phyloP scores from a whole-genome alignment of 2,113 vertebrate genomes.

The Pimephales promelas region DNA sequence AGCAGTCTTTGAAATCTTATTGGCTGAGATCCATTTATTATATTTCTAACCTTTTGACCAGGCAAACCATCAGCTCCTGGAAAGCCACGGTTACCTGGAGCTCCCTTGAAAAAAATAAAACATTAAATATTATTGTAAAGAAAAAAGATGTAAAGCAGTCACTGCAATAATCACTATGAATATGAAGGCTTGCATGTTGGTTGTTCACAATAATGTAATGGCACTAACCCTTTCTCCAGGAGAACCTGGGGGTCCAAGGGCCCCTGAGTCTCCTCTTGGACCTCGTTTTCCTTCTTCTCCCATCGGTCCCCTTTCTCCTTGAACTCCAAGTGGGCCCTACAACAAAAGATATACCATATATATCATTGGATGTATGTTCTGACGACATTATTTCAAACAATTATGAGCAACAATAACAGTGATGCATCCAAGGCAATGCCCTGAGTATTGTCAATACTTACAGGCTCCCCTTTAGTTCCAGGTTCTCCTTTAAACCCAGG shows the following conservation, averaged over 20 bases:
- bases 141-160: not conserved
- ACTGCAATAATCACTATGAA: not conserved
- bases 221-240: conserved; percentile 87
- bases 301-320: conserved; percentile 85
- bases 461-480: conserved; percentile 92
- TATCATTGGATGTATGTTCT: not conserved
- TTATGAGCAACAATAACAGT: not conserved
- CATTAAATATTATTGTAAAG: not conserved
- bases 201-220: not conserved
- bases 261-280: conserved; percentile 87
- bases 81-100: conserved; percentile 94
- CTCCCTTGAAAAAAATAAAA: conserved; percentile 75
- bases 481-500: conserved; percentile 94
- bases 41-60: conserved; percentile 85
- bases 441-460: conserved; percentile 69
- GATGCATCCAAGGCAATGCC: not conserved
- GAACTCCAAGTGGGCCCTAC: conserved; percentile 88
- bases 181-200: not conserved
- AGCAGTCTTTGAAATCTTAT: not conserved
- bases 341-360: not conserved
- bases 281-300: conserved; percentile 98
- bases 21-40: not conserved
- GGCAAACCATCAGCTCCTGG: conserved; percentile 93
- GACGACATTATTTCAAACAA: not conserved
- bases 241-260: conserved; percentile 82